phyloP scores from a whole-genome alignment of 2,888 invertebrate genomes.

The Caradrina kadenii region DNA sequence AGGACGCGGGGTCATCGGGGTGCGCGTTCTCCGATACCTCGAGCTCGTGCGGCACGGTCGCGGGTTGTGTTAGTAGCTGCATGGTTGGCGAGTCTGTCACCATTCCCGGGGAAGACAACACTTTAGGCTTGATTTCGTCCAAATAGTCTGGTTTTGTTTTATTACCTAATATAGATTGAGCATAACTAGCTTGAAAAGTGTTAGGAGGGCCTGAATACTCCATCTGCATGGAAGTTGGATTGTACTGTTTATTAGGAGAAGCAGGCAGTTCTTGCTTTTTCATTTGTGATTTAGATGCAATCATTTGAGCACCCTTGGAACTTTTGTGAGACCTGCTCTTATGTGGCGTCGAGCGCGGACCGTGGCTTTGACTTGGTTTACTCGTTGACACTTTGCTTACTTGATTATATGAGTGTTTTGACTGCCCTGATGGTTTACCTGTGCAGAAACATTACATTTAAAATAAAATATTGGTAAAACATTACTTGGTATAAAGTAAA shows the following conservation, averaged over 20 bases:
- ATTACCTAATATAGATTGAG: conserved; percentile 82
- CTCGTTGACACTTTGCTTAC: conserved; percentile 89
- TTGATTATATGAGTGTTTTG: conserved; percentile 89
- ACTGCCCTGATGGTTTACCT: conserved; percentile 88
- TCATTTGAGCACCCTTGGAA: conserved; percentile 62
- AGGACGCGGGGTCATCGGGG: conserved; percentile 76
- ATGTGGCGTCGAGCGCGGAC: conserved; percentile 74
- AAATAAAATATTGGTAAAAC: background rate
- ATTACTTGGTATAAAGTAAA: too few species aligned
- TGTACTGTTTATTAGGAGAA: conserved; percentile 80
- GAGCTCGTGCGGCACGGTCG: conserved; percentile 80
- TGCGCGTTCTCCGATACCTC: conserved; percentile 77
- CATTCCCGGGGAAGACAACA: conserved; percentile 78
- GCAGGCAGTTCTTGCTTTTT: conserved; percentile 78
- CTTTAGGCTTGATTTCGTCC: conserved; percentile 80
- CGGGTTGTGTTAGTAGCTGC: conserved; percentile 83
- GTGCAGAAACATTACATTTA: conserved; percentile 43
- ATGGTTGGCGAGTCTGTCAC: conserved; percentile 82
- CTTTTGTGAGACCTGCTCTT: conserved; percentile 79
- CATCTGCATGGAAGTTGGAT: conserved; percentile 73
- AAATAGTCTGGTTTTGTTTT: conserved; percentile 81
- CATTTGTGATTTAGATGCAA: conserved; percentile 73
- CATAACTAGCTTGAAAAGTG: conserved; percentile 87
- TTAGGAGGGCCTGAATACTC: conserved; percentile 84
- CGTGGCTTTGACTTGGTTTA: conserved; percentile 83